phyloP scores from a whole-genome alignment of 2,113 vertebrate species.

The Varanus salvator region DNA sequence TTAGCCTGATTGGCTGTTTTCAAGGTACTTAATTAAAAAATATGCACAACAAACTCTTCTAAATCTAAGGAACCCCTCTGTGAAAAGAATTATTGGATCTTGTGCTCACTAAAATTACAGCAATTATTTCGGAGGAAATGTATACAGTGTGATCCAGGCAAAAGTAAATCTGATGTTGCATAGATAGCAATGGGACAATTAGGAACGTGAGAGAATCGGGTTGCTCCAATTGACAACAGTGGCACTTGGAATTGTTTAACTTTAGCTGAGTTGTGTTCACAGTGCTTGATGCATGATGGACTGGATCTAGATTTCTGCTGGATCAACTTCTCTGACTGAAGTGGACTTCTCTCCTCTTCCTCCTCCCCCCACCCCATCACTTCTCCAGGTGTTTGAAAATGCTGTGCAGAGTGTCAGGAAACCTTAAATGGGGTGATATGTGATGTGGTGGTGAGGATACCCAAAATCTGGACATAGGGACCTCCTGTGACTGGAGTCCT shows the following conservation, averaged over 20 bases:
- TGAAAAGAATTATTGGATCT: conserved; percentile 47
- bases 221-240: background rate
- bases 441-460: no score
- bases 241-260: background rate
- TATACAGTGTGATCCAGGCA: background rate
- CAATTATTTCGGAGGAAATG: background rate
- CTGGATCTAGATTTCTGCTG: no score
- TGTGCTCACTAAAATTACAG: background rate
- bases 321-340: no score
- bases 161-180: background rate
- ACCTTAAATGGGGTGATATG: no score
- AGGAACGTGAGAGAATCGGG: background rate
- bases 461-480: no score
- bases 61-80: conserved; percentile 40
- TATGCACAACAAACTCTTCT: conserved; percentile 48
- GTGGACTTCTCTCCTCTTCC: no score
- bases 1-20: conserved; percentile 50
- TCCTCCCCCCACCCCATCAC: no score
- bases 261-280: background rate
- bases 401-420: no score
- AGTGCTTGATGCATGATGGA: background rate
- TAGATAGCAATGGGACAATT: background rate
- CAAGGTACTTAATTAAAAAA: conserved; percentile 64
- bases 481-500: background rate
- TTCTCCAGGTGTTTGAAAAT: no score